A percentile compares a stretch with the other conserved stretches of the same genome.
These are phyloP conservation scores for Cephus rjabovi DNA, from an alignment of 2,888 invertebrate genomes.

Conservation along the genomic window DNA sequence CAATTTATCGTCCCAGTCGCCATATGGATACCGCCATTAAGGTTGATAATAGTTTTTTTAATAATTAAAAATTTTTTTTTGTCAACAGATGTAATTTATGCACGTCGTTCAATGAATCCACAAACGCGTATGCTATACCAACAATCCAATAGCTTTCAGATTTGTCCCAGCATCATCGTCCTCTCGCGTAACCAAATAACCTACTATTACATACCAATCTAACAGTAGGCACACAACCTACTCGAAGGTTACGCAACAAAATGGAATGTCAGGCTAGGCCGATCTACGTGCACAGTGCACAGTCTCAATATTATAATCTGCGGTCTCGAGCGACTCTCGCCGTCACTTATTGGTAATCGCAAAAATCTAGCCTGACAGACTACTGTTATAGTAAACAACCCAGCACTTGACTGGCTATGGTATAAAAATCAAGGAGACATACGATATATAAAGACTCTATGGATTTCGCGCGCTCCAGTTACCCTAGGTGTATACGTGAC, in stretches of 20 bases:
- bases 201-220: background rate
- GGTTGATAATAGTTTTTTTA: background rate
- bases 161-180: background rate
- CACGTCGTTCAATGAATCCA: background rate
- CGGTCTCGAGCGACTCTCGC: slow-evolving; percentile 12
- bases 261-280: slow-evolving; percentile 2
- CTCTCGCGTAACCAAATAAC: background rate
- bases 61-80: background rate
- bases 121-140: background rate
- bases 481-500: background rate
- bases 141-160: background rate
- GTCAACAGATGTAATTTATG: background rate
- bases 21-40: background rate
- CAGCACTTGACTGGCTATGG: background rate
- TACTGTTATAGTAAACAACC: background rate
- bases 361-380: slow-evolving; percentile 8
- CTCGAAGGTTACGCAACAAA: slow-evolving; percentile 2
- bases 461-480: background rate
- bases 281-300: background rate
- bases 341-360: background rate
- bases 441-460: background rate
- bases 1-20: background rate
- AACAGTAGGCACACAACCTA: background rate
- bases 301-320: slow-evolving; percentile 13
- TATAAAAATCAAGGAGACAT: background rate